Evolutionary conservation across 2,797 vertebrate genomes (phyloP).

Genomic region (Petrocephalus schoutedeni): DNA sequence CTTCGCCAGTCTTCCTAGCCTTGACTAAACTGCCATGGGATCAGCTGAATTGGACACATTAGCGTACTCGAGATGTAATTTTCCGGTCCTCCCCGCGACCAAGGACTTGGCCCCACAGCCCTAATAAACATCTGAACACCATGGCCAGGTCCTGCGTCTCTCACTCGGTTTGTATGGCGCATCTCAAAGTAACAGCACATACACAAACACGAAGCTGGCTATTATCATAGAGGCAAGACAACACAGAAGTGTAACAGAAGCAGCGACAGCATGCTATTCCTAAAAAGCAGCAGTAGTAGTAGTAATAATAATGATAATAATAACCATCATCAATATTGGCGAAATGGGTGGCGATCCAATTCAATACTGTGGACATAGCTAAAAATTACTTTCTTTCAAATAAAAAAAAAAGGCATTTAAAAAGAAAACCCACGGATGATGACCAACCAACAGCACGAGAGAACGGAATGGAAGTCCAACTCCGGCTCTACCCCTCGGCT

Average conservation of each 20-base stretch:
- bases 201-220: neutral
- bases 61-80: constrained; percentile 13
- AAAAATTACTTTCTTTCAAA: neutral
- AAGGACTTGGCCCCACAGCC: constrained; percentile 4
- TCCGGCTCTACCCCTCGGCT: constrained; percentile 35
- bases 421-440: constrained; percentile 9
- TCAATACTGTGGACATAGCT: neutral
- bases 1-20: neutral
- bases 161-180: neutral
- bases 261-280: neutral
- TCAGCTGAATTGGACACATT: constrained; percentile 20
- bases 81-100: neutral
- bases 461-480: constrained; percentile 26
- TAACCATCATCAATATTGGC: neutral
- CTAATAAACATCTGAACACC: neutral
- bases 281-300: neutral
- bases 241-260: neutral
- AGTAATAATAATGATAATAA: neutral
- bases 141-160: neutral
- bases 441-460: constrained; percentile 20
- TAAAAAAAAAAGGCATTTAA: neutral
- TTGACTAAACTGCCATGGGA: neutral
- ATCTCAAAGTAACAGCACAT: neutral
- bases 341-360: neutral
- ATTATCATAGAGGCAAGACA: neutral